Evolutionary conservation across 2,888 invertebrate species (phyloP), one percentile per base, ranked within the genome.

Genomic region (Drosophila austrosaltans): DNA sequence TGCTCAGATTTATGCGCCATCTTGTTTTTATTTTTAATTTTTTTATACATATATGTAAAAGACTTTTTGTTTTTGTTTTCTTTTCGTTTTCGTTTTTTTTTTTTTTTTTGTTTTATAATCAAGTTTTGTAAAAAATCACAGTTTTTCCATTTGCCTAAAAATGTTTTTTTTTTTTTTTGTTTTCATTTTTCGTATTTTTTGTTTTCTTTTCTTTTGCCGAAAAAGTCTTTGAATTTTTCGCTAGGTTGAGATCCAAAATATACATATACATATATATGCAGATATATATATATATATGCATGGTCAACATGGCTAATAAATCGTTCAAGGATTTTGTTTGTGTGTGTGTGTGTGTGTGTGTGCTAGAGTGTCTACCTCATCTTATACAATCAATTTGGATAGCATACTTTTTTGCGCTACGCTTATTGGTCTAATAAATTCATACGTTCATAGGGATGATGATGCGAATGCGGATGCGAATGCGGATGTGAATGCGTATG

Each of bases 71-170:
- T 48, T 48, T 48, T n/a, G 1, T 48, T 20, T 42, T 28, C 28
- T 28, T 28, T 28, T 28, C 28, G 28, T 42, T 42, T 42, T 42
- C n/a, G 4, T 42, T 42, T 42, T 42, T 4, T n/a, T 5, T 42
- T 42, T 39, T 12, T 16, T 75, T 72, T 79, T 81, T 75, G 10
- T 68, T 85, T 73, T 85, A 79, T 82, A 83, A 79, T 90, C 84
- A 81, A 82, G 82, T 83, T 62, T 78, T 84, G 79, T 87, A 89
- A 90, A 90, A 90, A 90, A 90, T 90, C 90, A 90, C 90, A 90
- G 90, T 91, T 90, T 91, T 91, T 86, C 80, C 84, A 90, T 91
- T 87, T 89, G 86, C 86, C 86, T 87, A 89, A 87, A 87, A 81
- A 72, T 66, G 56, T 59, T 79, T 72, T 76, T 40, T 64, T 66